Evolutionary conservation across 2,113 vertebrate genomes (phyloP).

Genomic region (Tauraco erythrolophus): DNA sequence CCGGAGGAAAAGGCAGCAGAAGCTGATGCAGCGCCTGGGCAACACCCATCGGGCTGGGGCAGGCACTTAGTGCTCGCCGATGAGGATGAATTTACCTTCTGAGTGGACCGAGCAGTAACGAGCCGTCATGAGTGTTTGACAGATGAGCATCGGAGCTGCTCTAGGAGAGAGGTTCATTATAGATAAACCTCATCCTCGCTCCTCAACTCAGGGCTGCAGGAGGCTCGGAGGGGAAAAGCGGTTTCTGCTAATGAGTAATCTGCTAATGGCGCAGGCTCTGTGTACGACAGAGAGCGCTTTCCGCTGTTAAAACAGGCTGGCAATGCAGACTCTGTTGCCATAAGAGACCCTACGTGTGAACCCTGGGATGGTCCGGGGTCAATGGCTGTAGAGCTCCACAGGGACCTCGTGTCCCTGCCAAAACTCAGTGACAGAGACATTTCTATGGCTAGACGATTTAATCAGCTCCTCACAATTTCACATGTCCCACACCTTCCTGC

Average conservation of each 20-base stretch:
- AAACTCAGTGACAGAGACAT: background rate
- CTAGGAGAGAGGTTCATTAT: background rate
- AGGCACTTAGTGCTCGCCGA: background rate
- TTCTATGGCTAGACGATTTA: background rate
- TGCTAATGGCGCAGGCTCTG: background rate
- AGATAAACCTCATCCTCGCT: background rate
- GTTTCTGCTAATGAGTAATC: background rate
- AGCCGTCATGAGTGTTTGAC: background rate
- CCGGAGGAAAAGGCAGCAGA: slow-evolving; percentile 15
- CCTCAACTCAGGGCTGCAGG: background rate
- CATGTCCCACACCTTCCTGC: background rate
- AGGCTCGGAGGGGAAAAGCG: background rate
- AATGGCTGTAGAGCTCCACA: background rate
- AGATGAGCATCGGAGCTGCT: background rate
- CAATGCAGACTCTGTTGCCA: background rate
- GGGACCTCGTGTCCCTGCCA: background rate
- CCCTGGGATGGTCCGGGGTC: too few species aligned
- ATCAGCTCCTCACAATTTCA: background rate
- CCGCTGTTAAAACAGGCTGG: background rate
- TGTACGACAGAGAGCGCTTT: background rate
- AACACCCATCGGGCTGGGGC: background rate
- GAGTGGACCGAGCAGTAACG: background rate
- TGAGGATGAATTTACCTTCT: background rate
- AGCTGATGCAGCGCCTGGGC: background rate
- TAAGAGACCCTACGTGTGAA: background rate